phyloP scores from a whole-genome alignment of 2,797 vertebrate genomes.

The Saguinus oedipus region DNA sequence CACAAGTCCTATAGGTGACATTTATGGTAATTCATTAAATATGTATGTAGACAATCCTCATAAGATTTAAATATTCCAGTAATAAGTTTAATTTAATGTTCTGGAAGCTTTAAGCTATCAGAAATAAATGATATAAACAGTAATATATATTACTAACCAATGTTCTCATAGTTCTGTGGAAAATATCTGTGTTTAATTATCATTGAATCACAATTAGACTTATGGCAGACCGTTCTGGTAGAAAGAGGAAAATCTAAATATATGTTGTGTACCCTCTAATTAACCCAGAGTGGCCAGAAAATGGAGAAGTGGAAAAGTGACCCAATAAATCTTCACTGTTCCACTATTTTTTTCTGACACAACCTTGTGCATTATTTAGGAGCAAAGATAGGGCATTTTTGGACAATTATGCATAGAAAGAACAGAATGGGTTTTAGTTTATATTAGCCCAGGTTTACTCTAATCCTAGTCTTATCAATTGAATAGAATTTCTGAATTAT shows the following conservation, averaged over 20 bases:
- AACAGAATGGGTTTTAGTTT: not conserved
- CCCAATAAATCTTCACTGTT: fast-evolving
- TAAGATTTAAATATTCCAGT: not conserved
- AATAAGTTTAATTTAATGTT: not conserved
- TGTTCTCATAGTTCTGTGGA: not conserved
- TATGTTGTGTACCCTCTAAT: not conserved
- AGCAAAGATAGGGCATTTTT: not conserved
- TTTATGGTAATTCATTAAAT: not conserved
- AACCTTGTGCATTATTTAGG: not conserved
- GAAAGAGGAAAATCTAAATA: not conserved
- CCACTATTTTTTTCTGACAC: not conserved
- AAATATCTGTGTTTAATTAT: not conserved
- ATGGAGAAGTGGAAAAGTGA: not conserved
- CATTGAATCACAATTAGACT: not conserved
- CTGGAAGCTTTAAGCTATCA: not conserved
- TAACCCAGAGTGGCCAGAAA: not conserved
- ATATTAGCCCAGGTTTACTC: no score
- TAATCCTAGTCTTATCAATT: not conserved
- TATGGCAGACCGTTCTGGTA: not conserved
- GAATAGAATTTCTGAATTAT: not conserved
- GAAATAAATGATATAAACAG: not conserved
- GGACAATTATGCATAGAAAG: not conserved
- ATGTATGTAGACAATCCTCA: not conserved
- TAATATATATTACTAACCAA: not conserved
- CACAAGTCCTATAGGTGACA: not conserved